Conservation (phyloP, 1,140 invertebrate genomes). For the Telenomus remus region DNA sequence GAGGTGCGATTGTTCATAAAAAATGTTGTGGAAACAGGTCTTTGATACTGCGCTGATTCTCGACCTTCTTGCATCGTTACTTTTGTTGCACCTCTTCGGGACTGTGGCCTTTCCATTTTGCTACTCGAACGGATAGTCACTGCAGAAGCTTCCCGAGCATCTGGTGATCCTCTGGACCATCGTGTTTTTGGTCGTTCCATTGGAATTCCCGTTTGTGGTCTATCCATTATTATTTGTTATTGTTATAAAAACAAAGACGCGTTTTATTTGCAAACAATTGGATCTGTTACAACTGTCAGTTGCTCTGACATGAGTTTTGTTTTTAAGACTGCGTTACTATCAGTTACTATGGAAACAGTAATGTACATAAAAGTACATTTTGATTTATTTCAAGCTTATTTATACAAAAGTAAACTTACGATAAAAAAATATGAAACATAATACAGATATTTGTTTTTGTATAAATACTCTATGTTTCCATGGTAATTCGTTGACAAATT, state of each 20-base stretch:
- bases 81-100: conserved; percentile 64
- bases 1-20: conserved; percentile 54
- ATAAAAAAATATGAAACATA: no score
- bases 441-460: no score
- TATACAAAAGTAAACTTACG: no score
- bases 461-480: no score
- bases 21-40: conserved; percentile 63
- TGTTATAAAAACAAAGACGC: not conserved
- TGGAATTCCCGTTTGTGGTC: conserved; percentile 24
- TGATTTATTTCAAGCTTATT: no score
- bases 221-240: conserved; percentile 11
- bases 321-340: no score
- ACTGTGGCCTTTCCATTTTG: conserved; percentile 68
- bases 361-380: no score
- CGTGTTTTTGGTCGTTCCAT: conserved; percentile 51
- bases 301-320: no score
- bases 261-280: not conserved
- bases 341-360: no score
- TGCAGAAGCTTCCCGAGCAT: conserved; percentile 26
- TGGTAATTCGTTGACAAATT: no score
- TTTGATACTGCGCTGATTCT: conserved; percentile 50
- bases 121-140: conserved; percentile 49
- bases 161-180: conserved; percentile 27
- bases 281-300: not conserved
- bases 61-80: conserved; percentile 56